These are phyloP conservation scores for Dusona sp. DNA, from an alignment of 2,888 invertebrate species.

Conservation along the genomic window DNA sequence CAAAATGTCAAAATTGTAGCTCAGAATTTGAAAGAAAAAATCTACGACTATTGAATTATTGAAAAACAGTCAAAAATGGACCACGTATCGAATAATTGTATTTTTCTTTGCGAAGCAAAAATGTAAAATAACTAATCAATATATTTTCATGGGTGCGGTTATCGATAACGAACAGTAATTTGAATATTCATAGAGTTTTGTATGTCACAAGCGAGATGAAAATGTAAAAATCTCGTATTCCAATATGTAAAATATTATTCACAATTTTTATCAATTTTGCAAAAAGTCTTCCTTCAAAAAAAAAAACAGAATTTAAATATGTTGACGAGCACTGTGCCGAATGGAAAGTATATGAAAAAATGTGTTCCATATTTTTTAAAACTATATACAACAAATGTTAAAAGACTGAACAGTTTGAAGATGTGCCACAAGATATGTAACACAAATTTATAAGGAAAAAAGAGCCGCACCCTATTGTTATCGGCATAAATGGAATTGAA, in stretches of 20 bases:
- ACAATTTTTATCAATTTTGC: not conserved
- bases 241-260: constrained; percentile 27
- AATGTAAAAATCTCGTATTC: not conserved
- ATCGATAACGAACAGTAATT: constrained; percentile 14
- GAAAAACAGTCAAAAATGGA: not conserved
- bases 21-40: not conserved
- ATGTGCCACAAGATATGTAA: constrained; percentile 15
- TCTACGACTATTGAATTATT: not conserved
- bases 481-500: constrained; percentile 43
- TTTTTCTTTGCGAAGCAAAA: constrained; percentile 5
- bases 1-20: not conserved
- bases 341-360: not conserved
- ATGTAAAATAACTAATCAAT: constrained; percentile 17
- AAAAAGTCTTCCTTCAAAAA: constrained; percentile 46
- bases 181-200: constrained; percentile 12
- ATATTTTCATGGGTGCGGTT: constrained; percentile 61
- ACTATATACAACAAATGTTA: constrained; percentile 31
- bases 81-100: not conserved
- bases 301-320: constrained; percentile 2
- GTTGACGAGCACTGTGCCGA: constrained; percentile 12
- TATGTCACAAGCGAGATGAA: not conserved
- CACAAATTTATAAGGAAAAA: constrained; percentile 13
- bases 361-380: constrained; percentile 59
- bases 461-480: constrained; percentile 59
- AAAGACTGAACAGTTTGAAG: constrained; percentile 57